These are phyloP conservation scores for Agapostemon virescens DNA, from an alignment of 2,888 invertebrate species.

Conservation along the genomic window DNA sequence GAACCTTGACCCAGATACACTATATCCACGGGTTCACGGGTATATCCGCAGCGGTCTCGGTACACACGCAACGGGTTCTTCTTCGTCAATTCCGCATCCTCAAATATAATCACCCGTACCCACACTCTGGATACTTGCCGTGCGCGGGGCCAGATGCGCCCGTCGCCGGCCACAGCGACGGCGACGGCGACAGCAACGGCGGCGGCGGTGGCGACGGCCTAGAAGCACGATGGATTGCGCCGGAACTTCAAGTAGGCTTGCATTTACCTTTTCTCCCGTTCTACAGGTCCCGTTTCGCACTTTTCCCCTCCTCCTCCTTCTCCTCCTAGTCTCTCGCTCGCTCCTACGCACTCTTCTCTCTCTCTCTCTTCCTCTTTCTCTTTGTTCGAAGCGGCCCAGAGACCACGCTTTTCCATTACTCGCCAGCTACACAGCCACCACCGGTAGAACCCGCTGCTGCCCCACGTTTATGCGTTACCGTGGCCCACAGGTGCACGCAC, in stretches of 20 bases:
- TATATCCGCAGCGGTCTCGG: conserved; percentile 59
- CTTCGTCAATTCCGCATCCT: conserved; percentile 62
- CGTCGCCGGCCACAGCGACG: conserved; percentile 71
- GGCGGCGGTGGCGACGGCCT: conserved; percentile 71
- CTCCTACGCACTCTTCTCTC: not conserved
- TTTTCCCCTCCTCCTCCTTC: conserved; percentile 23
- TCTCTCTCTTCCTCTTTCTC: not conserved
- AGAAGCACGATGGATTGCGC: conserved; percentile 79
- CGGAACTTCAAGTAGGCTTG: conserved; percentile 79
- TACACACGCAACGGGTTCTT: conserved; percentile 52
- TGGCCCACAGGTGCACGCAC: conserved; percentile 18
- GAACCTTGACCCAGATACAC: conserved; percentile 72
- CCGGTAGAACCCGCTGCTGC: not conserved
- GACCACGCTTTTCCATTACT: not conserved
- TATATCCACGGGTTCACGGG: conserved; percentile 63
- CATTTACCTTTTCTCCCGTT: conserved; percentile 50
- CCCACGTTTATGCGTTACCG: conserved; percentile 14
- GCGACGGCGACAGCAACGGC: conserved; percentile 66
- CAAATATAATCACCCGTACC: conserved; percentile 56
- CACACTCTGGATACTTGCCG: conserved; percentile 65
- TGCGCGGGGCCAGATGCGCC: conserved; percentile 75
- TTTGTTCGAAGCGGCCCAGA: not conserved
- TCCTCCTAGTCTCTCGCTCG: conserved; percentile 2
- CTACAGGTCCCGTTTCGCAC: conserved; percentile 12
- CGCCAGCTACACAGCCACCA: not conserved